phyloP scores from a whole-genome alignment of 1,140 invertebrate species.

The Pantala flavescens region DNA sequence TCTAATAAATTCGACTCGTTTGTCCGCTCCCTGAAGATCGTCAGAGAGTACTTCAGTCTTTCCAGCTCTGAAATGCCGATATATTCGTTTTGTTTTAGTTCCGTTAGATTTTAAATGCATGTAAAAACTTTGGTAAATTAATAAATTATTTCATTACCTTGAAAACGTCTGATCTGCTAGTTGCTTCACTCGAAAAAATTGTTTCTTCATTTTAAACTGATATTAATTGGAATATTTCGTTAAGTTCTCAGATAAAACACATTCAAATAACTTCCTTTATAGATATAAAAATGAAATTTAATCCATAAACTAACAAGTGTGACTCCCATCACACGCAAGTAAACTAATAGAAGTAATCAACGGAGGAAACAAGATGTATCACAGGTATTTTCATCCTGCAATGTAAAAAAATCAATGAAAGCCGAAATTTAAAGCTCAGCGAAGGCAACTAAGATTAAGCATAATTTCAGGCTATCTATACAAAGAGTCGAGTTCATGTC shows the following conservation, averaged over 20 bases:
- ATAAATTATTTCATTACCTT: slow-evolving; percentile 48
- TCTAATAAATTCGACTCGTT: slow-evolving; percentile 74
- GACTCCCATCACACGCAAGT: background rate
- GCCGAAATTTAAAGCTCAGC: too few relatives aligned
- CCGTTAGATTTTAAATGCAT: background rate
- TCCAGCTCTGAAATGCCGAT: slow-evolving; percentile 54
- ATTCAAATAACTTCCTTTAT: background rate
- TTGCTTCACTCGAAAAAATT: slow-evolving; percentile 79
- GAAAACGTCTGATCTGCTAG: slow-evolving; percentile 79
- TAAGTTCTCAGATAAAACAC: background rate
- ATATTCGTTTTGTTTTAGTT: slow-evolving; percentile 19
- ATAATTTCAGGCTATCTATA: too few relatives aligned
- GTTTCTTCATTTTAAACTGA: slow-evolving; percentile 58
- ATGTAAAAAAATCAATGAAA: too few relatives aligned
- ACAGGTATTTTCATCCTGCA: too few relatives aligned
- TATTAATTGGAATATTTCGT: background rate
- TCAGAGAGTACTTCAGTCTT: slow-evolving; percentile 77
- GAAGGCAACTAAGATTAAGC: too few relatives aligned
- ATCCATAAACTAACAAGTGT: background rate
- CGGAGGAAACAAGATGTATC: too few relatives aligned
- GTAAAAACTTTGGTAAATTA: background rate
- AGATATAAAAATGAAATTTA: background rate
- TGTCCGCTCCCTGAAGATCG: slow-evolving; percentile 75
- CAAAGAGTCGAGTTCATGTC: too few relatives aligned
- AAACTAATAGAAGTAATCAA: too few relatives aligned